phyloP scores from a whole-genome alignment of 2,888 invertebrate genomes.

The Drymonia ruficornis region DNA sequence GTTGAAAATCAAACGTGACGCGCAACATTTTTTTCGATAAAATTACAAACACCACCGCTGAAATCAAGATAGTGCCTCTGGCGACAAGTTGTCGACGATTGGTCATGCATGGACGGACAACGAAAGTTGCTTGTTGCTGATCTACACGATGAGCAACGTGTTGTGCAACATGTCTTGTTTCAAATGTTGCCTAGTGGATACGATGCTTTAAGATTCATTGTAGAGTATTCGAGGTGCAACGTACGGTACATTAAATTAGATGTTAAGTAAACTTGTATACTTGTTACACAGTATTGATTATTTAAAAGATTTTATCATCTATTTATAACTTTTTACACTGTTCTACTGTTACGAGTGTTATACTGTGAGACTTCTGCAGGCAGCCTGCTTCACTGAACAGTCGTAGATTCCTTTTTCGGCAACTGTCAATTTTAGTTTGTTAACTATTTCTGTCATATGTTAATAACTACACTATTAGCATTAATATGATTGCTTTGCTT shows the following conservation, averaged over 20 bases:
- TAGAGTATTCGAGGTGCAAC: slow-evolving; percentile 21
- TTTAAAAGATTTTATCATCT: slow-evolving; percentile 31
- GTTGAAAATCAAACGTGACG: too few relatives aligned
- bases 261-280: slow-evolving; percentile 41
- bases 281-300: slow-evolving; percentile 37
- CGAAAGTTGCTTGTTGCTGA: too few relatives aligned
- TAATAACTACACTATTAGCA: too few relatives aligned
- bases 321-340: slow-evolving; percentile 33
- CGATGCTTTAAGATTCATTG: slow-evolving; percentile 12
- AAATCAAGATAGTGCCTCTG: too few relatives aligned
- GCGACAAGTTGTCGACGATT: too few relatives aligned
- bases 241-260: slow-evolving; percentile 29
- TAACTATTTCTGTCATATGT: too few relatives aligned
- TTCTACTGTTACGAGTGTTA: slow-evolving; percentile 36
- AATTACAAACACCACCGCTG: too few relatives aligned
- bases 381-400: not conserved
- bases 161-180: too few relatives aligned
- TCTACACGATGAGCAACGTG: too few relatives aligned
- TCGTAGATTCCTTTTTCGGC: slow-evolving; percentile 2
- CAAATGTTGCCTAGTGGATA: too few relatives aligned
- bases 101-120: too few relatives aligned
- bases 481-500: not conserved
- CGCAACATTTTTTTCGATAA: too few relatives aligned
- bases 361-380: slow-evolving; percentile 12
- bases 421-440: slow-evolving; percentile 7